phyloP scores from a whole-genome alignment of 2,888 invertebrate species.

The Athalia circularis region DNA sequence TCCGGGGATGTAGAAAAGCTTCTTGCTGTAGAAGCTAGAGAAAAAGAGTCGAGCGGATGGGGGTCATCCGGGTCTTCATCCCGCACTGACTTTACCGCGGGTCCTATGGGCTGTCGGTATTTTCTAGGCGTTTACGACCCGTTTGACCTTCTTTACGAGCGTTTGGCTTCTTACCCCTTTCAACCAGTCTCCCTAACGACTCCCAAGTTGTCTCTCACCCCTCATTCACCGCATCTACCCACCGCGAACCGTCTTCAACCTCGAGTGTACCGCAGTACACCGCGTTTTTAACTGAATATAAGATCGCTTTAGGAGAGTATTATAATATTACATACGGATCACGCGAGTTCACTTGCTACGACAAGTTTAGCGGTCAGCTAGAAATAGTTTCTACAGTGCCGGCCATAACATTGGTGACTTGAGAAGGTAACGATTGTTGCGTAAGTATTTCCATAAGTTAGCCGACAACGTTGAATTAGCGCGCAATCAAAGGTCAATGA shows the following conservation, averaged over 20 bases:
- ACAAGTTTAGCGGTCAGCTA: neutral
- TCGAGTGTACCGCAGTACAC: constrained; percentile 22
- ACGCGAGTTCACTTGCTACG: neutral
- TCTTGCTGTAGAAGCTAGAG: constrained; percentile 25
- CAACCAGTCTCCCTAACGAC: constrained; percentile 65
- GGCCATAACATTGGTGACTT: neutral
- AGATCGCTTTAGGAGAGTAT: constrained; percentile 24
- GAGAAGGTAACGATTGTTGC: neutral
- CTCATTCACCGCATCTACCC: constrained; percentile 54
- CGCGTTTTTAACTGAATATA: constrained; percentile 36
- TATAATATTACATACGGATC: neutral
- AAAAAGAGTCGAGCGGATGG: constrained; percentile 15
- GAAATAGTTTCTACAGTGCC: neutral
- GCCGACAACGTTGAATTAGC: constrained; percentile 61
- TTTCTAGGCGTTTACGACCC: constrained; percentile 66
- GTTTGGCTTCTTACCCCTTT: constrained; percentile 66
- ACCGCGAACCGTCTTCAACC: constrained; percentile 17
- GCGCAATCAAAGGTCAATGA: constrained; percentile 69
- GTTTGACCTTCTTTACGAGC: constrained; percentile 69
- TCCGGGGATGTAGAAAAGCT: constrained; percentile 26
- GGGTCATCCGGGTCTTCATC: constrained; percentile 29
- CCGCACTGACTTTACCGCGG: constrained; percentile 33
- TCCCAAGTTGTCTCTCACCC: constrained; percentile 53
- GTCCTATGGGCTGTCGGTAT: constrained; percentile 50
- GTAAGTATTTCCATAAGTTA: neutral